These are phyloP conservation scores for Sardina pilchardus DNA, from an alignment of 2,113 vertebrate genomes.

Conservation along the genomic window DNA sequence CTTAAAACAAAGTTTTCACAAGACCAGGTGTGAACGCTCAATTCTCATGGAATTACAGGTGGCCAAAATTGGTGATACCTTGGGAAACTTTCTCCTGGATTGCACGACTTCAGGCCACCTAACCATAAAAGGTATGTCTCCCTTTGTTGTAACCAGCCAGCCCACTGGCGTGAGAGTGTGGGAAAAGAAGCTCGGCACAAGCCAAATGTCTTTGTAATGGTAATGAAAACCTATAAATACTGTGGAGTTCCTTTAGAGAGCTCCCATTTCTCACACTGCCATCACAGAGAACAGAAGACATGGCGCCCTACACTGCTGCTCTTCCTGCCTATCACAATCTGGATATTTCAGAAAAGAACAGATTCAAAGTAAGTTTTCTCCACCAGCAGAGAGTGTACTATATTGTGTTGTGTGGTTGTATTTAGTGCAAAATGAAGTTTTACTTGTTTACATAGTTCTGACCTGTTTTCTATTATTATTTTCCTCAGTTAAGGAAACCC, in stretches of 20 bases:
- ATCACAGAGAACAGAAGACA: conserved; percentile 54
- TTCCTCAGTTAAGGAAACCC: conserved; percentile 79
- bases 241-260: conserved; percentile 53
- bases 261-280: conserved; percentile 51
- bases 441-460: conserved; percentile 18
- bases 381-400: not conserved
- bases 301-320: conserved; percentile 62
- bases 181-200: conserved; percentile 73
- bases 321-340: conserved; percentile 52
- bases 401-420: not conserved
- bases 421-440: not conserved
- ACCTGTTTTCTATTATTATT: conserved; percentile 26
- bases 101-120: conserved; percentile 60
- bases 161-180: conserved; percentile 74
- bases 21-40: not conserved
- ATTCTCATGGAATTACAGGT: too few relatives aligned
- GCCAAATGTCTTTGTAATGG: conserved; percentile 79
- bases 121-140: conserved; percentile 69
- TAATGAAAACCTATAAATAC: conserved; percentile 73
- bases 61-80: conserved; percentile 61
- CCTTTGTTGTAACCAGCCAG: conserved; percentile 69
- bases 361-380: conserved; percentile 60
- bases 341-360: conserved; percentile 59
- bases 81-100: conserved; percentile 60
- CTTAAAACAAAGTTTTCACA: not conserved